phyloP scores from a whole-genome alignment of 1,140 invertebrate genomes.

The Aricia agestis region DNA sequence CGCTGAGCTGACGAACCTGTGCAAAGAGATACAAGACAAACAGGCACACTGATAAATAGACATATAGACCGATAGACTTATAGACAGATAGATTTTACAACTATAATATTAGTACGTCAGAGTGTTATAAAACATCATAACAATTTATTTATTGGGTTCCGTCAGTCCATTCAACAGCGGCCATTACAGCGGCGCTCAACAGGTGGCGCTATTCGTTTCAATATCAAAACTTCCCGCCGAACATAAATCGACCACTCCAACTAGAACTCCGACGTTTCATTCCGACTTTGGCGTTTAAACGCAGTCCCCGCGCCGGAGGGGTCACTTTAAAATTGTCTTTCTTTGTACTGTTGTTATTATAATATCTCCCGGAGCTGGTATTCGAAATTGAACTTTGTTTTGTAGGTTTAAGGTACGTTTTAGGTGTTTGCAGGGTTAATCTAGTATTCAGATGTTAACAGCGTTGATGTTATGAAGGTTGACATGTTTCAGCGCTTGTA shows the following conservation, averaged over 20 bases:
- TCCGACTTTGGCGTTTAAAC: slow-evolving; percentile 36
- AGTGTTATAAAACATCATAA: slow-evolving; percentile 18
- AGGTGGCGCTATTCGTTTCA: slow-evolving; percentile 72
- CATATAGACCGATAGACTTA: background rate
- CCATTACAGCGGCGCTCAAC: slow-evolving; percentile 66
- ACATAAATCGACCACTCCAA: slow-evolving; percentile 60
- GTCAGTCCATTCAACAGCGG: slow-evolving; percentile 48
- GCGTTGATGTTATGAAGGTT: slow-evolving; percentile 56
- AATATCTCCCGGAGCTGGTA: slow-evolving; percentile 37
- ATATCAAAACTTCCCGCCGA: slow-evolving; percentile 71
- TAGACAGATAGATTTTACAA: background rate
- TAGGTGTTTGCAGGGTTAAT: slow-evolving; percentile 21
- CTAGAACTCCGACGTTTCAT: slow-evolving; percentile 38
- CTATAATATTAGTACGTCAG: slow-evolving; percentile 2
- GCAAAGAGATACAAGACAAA: too few relatives aligned
- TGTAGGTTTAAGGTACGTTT: slow-evolving; percentile 26
- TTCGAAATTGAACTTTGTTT: slow-evolving; percentile 49
- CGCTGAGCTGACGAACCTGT: too few relatives aligned
- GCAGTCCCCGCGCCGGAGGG: slow-evolving; percentile 31
- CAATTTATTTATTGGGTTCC: slow-evolving; percentile 37
- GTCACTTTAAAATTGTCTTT: slow-evolving; percentile 48
- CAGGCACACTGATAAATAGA: too few relatives aligned
- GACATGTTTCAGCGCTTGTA: slow-evolving; percentile 49
- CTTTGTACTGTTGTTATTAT: slow-evolving; percentile 66
- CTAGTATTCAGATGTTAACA: slow-evolving; percentile 48